A percentile compares a stretch with the other conserved stretches of the same genome.
Evolutionary conservation across 2,113 vertebrate genomes (phyloP).

Genomic region (Oncorhynchus tshawytscha): DNA sequence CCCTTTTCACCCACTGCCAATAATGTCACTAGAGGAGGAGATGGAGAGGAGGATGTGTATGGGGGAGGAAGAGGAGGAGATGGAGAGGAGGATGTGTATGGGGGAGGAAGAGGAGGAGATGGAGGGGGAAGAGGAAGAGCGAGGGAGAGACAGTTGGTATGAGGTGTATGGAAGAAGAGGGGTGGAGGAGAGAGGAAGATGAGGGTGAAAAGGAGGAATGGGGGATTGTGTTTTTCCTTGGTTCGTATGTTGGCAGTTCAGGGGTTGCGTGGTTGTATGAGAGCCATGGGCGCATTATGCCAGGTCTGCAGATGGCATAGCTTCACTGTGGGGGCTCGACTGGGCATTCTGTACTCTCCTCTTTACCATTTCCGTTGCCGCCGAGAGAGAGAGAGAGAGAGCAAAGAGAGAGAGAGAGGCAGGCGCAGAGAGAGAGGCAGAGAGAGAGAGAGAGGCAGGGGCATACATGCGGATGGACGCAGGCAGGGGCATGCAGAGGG

Average conservation of each 20-base stretch:
- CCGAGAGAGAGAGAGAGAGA: background rate
- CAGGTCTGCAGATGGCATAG: conserved; percentile 75
- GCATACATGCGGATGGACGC: too few relatives aligned
- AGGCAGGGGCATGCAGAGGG: too few relatives aligned
- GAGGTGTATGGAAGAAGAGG: conserved; percentile 13
- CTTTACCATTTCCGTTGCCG: background rate
- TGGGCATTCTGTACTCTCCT: conserved; percentile 51
- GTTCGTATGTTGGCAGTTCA: conserved; percentile 10
- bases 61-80: background rate
- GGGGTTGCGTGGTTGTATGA: background rate
- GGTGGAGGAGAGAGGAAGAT: background rate
- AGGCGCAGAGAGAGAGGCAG: too few relatives aligned
- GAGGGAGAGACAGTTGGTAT: conserved; percentile 7
- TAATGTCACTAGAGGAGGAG: conserved; percentile 36
- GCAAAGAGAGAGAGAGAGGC: background rate
- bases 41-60: conserved; percentile 10
- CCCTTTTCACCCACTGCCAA: conserved; percentile 51
- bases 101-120: background rate
- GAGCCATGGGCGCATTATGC: conserved; percentile 47
- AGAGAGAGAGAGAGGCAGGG: too few relatives aligned
- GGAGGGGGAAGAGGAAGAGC: conserved; percentile 13
- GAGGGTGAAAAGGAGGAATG: conserved; percentile 19
- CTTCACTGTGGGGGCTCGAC: conserved; percentile 48
- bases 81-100: background rate
- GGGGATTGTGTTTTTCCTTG: conserved; percentile 34